A percentile compares a stretch with the other conserved stretches of the same genome.
phyloP scores from a whole-genome alignment of 1,140 invertebrate genomes.

The Pseudomyrmex dendroicus region DNA sequence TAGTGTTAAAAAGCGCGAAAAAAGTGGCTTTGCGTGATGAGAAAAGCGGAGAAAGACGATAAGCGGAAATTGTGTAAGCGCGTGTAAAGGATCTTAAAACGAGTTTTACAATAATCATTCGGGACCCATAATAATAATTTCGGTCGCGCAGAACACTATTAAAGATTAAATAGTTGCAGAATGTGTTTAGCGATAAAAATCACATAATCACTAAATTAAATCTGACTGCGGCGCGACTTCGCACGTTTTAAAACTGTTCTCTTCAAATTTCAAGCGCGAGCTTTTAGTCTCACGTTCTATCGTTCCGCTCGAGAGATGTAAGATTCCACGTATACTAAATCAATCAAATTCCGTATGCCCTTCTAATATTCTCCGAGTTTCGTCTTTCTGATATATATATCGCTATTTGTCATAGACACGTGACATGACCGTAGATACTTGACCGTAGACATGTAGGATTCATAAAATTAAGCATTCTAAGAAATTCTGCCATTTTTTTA shows the following conservation, averaged over 20 bases:
- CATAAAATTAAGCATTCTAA: constrained; percentile 53
- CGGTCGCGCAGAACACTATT: constrained; percentile 65
- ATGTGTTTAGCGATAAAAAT: constrained; percentile 40
- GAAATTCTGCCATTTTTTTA: constrained; percentile 60
- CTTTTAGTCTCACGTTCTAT: constrained; percentile 29
- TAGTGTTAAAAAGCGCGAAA: background rate
- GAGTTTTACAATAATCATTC: constrained; percentile 67
- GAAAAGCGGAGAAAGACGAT: constrained; percentile 26
- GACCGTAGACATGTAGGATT: constrained; percentile 66
- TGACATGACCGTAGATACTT: background rate
- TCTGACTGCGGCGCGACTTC: background rate
- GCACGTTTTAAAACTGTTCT: background rate
- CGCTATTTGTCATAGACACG: constrained; percentile 32
- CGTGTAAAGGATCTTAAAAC: constrained; percentile 49
- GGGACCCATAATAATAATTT: constrained; percentile 70
- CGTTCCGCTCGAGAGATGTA: constrained; percentile 3
- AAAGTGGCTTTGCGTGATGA: background rate
- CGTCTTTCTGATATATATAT: constrained; percentile 36
- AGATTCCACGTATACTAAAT: constrained; percentile 26
- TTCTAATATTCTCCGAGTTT: constrained; percentile 44
- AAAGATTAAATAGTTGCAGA: constrained; percentile 34
- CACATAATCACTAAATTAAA: background rate
- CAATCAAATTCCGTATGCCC: constrained; percentile 8
- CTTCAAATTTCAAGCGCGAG: constrained; percentile 16
- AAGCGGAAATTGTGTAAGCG: constrained; percentile 45